Conservation (phyloP, 1,140 invertebrate species). For the Leptinotarsa lineolata region DNA sequence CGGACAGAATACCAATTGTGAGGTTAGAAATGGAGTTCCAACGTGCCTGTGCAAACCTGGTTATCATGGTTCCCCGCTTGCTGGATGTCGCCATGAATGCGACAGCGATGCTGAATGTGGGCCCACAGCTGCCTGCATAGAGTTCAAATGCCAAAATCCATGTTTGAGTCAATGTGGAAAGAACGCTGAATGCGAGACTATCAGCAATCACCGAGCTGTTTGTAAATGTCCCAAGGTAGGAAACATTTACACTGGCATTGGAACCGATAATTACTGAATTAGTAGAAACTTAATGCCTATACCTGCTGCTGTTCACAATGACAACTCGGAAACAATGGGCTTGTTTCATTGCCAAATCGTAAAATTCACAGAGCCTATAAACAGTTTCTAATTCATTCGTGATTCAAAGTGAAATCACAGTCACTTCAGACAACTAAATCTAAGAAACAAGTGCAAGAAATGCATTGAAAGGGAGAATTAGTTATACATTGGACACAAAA, state of each 20-base stretch:
- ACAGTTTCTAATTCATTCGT: no score
- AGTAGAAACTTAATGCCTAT: not conserved
- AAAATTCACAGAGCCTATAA: no score
- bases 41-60: conserved; percentile 69
- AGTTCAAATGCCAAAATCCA: conserved; percentile 77
- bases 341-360: no score
- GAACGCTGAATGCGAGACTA: conserved; percentile 76
- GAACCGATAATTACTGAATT: not conserved
- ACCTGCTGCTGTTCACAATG: no score
- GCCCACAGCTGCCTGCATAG: conserved; percentile 70
- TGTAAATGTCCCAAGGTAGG: conserved; percentile 80
- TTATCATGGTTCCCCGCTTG: conserved; percentile 73
- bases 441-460: no score
- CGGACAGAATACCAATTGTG: conserved; percentile 77
- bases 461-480: no score
- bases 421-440: no score
- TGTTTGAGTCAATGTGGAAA: conserved; percentile 76
- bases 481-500: no score
- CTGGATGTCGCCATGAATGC: conserved; percentile 78
- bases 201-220: conserved; percentile 74
- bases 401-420: no score
- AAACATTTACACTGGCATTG: not conserved
- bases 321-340: no score
- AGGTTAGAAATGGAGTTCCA: conserved; percentile 73
- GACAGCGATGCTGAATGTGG: conserved; percentile 76